Evolutionary conservation across 2,888 invertebrate species (phyloP), one percentile per base, ranked within the genome.

Genomic region (Drosophila tripunctata): DNA sequence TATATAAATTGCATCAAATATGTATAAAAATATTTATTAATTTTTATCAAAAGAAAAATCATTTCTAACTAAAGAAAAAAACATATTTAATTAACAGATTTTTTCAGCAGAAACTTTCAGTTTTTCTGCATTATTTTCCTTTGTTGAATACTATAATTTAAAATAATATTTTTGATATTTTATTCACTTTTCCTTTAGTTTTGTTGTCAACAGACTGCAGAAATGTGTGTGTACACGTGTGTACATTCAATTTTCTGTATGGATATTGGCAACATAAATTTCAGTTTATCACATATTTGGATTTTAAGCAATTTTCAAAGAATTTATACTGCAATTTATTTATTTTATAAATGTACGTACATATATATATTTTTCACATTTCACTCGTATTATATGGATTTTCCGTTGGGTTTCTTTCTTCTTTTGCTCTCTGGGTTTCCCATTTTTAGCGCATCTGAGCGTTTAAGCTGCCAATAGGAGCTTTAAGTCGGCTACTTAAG

Each of bases 401-500:
- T 40, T 60, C 47, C 38, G 38, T 67, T 45, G 22, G 12, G 7
- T 38, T 57, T 33, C 43, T 33, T 41, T 43, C 21, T 30, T 31
- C n/a, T n/a, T n/a, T n/a, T n/a, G n/a, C n/a, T n/a, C n/a, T n/a
- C n/a, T 24, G 15, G 31, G 7, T 35, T 54, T 24, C n/a, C n/a
- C n/a, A n/a, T n/a, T n/a, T n/a, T n/a, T 44, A 21, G 17, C 27
- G 35, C 40, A 30, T 45, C 48, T 44, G 33, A 44, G 14, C 14
- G 41, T 57, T 60, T 60, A 78, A 75, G 67, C 67, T 66, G 40
- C 66, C 67, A 71, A 77, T 77, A 63, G 57, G 19, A 84, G 82
- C 71, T 68, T 65, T 44, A 81, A 84, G 75, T 51, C 56, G 66
- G 75, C 84, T 72, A 81, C 85, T 84, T 81, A 81, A 51, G 58